A percentile compares a stretch with the other conserved stretches of the same genome.
phyloP scores from a whole-genome alignment of 2,113 vertebrate genomes.

The Amphiprion percula region DNA sequence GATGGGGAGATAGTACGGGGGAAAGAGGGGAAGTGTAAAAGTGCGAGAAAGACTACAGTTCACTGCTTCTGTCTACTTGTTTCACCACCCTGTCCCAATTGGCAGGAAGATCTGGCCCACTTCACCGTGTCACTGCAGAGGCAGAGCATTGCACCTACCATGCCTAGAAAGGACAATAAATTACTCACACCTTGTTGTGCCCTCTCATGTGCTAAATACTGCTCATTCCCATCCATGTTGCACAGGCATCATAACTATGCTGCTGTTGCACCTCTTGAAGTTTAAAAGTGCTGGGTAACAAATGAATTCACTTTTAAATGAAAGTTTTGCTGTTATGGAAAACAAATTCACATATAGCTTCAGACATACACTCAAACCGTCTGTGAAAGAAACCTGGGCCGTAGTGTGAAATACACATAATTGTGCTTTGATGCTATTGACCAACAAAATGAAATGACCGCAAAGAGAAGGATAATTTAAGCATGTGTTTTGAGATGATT shows the following conservation, averaged over 20 bases:
- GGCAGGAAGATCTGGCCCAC: conserved; percentile 73
- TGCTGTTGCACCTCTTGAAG: conserved; percentile 19
- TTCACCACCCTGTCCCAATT: conserved; percentile 81
- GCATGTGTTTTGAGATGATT: no score
- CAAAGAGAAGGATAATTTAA: no score
- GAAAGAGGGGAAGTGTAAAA: conserved; percentile 57
- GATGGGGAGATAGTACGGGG: conserved; percentile 76
- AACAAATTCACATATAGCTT: neutral
- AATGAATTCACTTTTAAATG: conserved; percentile 16
- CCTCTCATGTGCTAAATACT: conserved; percentile 71
- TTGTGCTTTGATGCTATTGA: no score
- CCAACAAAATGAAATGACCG: no score
- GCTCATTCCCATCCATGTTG: conserved; percentile 56
- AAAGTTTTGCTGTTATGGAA: conserved; percentile 3
- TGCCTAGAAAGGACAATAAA: conserved; percentile 82
- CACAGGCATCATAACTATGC: conserved; percentile 1
- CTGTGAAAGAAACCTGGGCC: neutral
- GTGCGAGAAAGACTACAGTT: conserved; percentile 84
- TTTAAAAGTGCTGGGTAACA: neutral
- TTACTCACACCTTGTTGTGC: conserved; percentile 87
- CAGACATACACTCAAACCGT: neutral
- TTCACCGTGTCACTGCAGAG: conserved; percentile 75
- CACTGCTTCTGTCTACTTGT: conserved; percentile 83
- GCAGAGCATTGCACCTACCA: conserved; percentile 81
- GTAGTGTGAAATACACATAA: neutral